Evolutionary conservation across 2,113 vertebrate species (phyloP), one percentile per base, ranked within the genome.

Genomic region (Siniperca chuatsi): DNA sequence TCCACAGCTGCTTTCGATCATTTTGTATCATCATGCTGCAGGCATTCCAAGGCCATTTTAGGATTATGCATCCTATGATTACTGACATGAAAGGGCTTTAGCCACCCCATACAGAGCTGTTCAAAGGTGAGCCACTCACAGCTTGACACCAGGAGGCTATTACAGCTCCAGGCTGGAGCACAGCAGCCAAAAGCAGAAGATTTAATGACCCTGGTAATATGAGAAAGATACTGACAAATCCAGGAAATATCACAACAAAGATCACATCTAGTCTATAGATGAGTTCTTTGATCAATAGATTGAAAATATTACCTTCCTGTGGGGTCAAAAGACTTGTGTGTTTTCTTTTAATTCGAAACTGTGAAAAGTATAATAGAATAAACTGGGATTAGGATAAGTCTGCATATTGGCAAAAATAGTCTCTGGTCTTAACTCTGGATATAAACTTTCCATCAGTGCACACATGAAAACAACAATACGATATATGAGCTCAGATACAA

Each of bases 71-170:
- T 84, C 74, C 69, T 62, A 50, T 89, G 81, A 89, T 87, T 86
- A 89, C 85, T 42, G 88, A 92, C 85, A 88, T 88, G 75, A 90
- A 91, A 89, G 81, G 61, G 66, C 78, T 76, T 81, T 25, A 55
- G 80, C 71, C 70, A 25, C 67, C 75, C 58, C 83, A 33, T 71
- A 68, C 74, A 37, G 81, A 11, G 67, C 81, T 85, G 75, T 79
- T 92, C 75, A 90, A 90, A 93, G 84, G 87, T 90, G 75, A 79
- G 77, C 65, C 76, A 33, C 85, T 85, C 90, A 29, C 90, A 89
- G 88, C 80, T 81, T 73, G 89, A 93, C 67, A 87, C 75, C 73
- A 69, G 79, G 62, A 85, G 71, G 85, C 85, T 84, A 85, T 92
- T 87, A 87, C 64, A 78, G 84, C 79, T 90, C 65, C 55, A 40